Evolutionary conservation across 35 echinoderm and acorn worm species (phyloP).

Genomic region (Chiridota heheva): DNA sequence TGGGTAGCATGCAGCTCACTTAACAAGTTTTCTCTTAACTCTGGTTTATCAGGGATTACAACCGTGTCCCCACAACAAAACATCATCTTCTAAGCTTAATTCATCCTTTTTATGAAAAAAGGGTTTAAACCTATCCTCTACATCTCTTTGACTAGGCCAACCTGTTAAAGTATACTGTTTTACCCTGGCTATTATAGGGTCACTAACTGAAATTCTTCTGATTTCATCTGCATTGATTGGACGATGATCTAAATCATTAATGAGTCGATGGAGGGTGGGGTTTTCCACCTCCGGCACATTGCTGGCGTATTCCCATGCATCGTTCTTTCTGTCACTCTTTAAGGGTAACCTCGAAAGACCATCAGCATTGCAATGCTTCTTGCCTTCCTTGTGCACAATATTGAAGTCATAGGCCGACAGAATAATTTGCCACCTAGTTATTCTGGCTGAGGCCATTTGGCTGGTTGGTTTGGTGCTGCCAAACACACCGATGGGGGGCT

Average conservation of each 20-base stretch:
- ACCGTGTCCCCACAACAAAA: slow-evolving; percentile 39
- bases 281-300: background rate
- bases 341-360: slow-evolving; percentile 34
- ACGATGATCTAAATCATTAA: background rate
- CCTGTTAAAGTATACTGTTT: slow-evolving; percentile 30
- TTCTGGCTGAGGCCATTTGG: slow-evolving; percentile 54
- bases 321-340: background rate
- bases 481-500: slow-evolving; percentile 6
- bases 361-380: slow-evolving; percentile 44
- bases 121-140: background rate
- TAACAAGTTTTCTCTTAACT: slow-evolving; percentile 28
- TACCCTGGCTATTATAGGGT: slow-evolving; percentile 33
- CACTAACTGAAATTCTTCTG: slow-evolving; percentile 1
- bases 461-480: slow-evolving; percentile 36
- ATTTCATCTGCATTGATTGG: slow-evolving; percentile 3
- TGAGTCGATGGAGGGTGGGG: background rate
- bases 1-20: slow-evolving; percentile 51
- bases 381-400: slow-evolving; percentile 45
- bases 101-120: slow-evolving; percentile 35
- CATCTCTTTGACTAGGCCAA: slow-evolving; percentile 9
- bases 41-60: slow-evolving; percentile 43
- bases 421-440: slow-evolving; percentile 53
- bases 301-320: background rate
- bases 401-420: slow-evolving; percentile 37
- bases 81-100: slow-evolving; percentile 33